Base-by-base conservation (phyloP, 1,140 invertebrate genomes). In the Augochlora pura region DNA sequence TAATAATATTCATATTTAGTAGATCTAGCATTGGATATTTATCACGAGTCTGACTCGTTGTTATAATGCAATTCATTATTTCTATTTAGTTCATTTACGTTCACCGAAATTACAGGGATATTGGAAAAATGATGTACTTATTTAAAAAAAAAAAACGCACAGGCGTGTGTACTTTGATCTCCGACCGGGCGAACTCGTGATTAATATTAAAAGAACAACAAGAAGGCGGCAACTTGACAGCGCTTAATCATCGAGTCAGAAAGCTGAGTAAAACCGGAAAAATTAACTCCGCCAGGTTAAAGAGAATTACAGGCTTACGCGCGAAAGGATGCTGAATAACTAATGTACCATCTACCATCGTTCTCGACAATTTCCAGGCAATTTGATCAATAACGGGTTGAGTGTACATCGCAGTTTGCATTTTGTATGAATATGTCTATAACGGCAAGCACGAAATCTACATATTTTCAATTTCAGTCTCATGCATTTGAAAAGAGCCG, bases 391-490 rank as follows among this genome's bases (percentile, higher is more conserved):
- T 84, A 75, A 66, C 49, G 52, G 32, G 76, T 67, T 54, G 65
- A 60, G 25, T 68, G 60, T 74, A 27, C 79, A 42, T 64, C 42
- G 42, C 23, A 60, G 63, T 60, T 68, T 59, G 69, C 74, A 59
- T 59, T 74, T 70, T 64, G 32, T 57, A 67, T n/a, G 70, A 74
- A 83, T n/a, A 68, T 70, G 66, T 68, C 70, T 80, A 59, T 75
- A 80, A 49, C 27, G 71, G n/a, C 42, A 46, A 21, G 60, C 59
- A n/a, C 42, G 57, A 67, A 80, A 83, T 84, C 81, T 84, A 75
- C 83, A 83, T 84, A 83, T 84, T 84, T 83, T 84, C 83, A 80
- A 83, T 84, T 84, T 84, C 70, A 80, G 46, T 59, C 83, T 80
- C 83, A 80, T 83, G 76, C 83, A 83, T 83, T 71, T 23, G 66